Percentiles rank a stretch among this genome's conserved stretches.
Conservation (phyloP, 1,140 invertebrate genomes). For the Melitaea cinxia region DNA sequence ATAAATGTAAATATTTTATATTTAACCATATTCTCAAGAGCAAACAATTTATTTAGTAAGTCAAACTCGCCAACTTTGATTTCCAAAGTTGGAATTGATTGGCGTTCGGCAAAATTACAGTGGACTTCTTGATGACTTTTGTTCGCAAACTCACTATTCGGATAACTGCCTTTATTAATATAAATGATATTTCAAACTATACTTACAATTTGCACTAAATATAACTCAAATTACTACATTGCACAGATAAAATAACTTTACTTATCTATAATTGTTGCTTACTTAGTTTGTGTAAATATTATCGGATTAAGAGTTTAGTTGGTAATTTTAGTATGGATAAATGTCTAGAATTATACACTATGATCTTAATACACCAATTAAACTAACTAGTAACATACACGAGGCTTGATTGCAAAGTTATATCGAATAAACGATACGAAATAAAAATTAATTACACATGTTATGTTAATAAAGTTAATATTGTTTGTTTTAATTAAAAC, state of each 20-base stretch:
- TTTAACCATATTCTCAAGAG: background rate
- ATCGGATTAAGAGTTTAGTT: background rate
- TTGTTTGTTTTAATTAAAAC: no score
- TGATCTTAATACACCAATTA: background rate
- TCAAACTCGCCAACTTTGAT: conserved; percentile 11
- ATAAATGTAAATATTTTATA: background rate
- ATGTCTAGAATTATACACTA: background rate
- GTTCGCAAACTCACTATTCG: conserved; percentile 10
- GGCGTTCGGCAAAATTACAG: conserved; percentile 21
- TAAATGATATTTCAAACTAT: conserved; percentile 27
- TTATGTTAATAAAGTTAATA: no score
- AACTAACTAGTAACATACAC: background rate
- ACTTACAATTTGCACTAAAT: conserved; percentile 8
- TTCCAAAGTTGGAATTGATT: conserved; percentile 20
- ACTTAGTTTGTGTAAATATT: background rate
- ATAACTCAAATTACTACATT: conserved; percentile 8
- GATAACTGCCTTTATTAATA: conserved; percentile 34
- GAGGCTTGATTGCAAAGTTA: background rate
- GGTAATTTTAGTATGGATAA: background rate
- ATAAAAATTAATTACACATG: background rate
- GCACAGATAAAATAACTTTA: conserved; percentile 8
- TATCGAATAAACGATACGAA: background rate
- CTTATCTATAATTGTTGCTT: background rate
- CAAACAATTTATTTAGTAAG: conserved; percentile 5
- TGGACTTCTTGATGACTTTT: conserved; percentile 30